phyloP scores from a whole-genome alignment of 1,140 invertebrate species.

The Amphibalanus amphitrite region DNA sequence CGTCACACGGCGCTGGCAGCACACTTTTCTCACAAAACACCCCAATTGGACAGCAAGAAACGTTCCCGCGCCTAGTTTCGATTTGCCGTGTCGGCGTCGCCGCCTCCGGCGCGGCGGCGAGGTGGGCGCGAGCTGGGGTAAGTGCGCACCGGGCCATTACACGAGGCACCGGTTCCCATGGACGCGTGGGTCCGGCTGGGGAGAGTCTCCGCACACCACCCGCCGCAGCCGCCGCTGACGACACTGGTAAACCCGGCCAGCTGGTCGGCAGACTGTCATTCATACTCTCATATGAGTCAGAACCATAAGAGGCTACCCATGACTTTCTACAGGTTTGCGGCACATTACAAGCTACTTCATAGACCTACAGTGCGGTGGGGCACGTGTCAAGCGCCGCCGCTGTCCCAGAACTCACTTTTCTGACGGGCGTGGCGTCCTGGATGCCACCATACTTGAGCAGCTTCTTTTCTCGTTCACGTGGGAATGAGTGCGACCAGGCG shows the following conservation, averaged over 20 bases:
- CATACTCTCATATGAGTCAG: too few relatives aligned
- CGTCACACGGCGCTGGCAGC: not conserved
- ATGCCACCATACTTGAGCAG: not conserved
- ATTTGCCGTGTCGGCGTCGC: not conserved
- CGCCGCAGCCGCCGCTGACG: too few relatives aligned
- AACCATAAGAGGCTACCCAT: too few relatives aligned
- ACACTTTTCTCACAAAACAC: not conserved
- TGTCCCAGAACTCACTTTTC: not conserved
- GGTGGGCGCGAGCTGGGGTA: not conserved
- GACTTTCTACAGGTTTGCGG: too few relatives aligned
- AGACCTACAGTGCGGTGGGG: too few relatives aligned
- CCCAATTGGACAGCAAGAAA: not conserved
- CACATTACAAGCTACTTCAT: too few relatives aligned
- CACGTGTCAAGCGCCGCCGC: too few relatives aligned
- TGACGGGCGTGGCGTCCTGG: not conserved
- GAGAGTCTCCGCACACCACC: too few relatives aligned
- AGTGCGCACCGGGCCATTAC: not conserved
- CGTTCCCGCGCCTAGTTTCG: not conserved
- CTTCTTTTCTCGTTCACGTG: not conserved
- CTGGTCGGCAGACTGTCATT: not conserved
- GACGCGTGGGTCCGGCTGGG: too few relatives aligned
- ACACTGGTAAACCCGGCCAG: too few relatives aligned
- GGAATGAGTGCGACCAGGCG: constrained; percentile 1
- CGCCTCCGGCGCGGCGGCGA: too few relatives aligned
- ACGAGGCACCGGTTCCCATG: not conserved